Evolutionary conservation across 2,888 invertebrate genomes (phyloP).

Genomic region (Trissolcus brochymenae): DNA sequence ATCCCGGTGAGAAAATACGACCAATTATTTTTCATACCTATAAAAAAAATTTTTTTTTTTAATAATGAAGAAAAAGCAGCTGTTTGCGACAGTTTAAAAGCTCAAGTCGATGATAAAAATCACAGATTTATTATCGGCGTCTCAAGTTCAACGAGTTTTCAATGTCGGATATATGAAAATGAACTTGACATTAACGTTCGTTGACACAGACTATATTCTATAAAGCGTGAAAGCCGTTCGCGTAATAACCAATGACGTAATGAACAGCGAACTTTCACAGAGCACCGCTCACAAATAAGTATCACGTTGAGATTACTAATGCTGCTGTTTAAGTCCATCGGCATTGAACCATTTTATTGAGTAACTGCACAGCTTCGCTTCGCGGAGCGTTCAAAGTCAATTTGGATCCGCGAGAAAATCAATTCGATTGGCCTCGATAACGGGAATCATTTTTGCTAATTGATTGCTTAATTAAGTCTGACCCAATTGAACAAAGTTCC

Average conservation of each 20-base stretch:
- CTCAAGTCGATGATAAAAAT: too few species aligned
- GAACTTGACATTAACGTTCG: slow-evolving; percentile 58
- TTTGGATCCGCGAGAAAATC: slow-evolving; percentile 60
- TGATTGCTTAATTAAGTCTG: slow-evolving; percentile 63
- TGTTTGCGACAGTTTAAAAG: too few species aligned
- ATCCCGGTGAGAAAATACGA: too few species aligned
- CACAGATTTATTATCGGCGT: too few species aligned
- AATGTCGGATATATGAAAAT: slow-evolving; percentile 33
- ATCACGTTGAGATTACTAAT: slow-evolving; percentile 52
- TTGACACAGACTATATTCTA: slow-evolving; percentile 44
- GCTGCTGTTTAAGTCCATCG: slow-evolving; percentile 41
- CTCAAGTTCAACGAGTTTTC: neutral
- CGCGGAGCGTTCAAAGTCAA: slow-evolving; percentile 49
- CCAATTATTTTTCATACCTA: too few species aligned
- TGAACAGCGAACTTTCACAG: slow-evolving; percentile 56
- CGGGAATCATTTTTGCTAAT: slow-evolving; percentile 69
- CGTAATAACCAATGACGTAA: slow-evolving; percentile 57
- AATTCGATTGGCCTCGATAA: slow-evolving; percentile 65
- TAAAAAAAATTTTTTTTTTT: too few species aligned
- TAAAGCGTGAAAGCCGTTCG: slow-evolving; percentile 53
- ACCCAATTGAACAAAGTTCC: too few species aligned
- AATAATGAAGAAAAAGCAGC: too few species aligned
- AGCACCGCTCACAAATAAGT: slow-evolving; percentile 49
- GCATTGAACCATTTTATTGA: slow-evolving; percentile 49
- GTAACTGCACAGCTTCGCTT: slow-evolving; percentile 59